phyloP scores from a whole-genome alignment of 2,113 vertebrate species.

The Sceloporus tristichus region DNA sequence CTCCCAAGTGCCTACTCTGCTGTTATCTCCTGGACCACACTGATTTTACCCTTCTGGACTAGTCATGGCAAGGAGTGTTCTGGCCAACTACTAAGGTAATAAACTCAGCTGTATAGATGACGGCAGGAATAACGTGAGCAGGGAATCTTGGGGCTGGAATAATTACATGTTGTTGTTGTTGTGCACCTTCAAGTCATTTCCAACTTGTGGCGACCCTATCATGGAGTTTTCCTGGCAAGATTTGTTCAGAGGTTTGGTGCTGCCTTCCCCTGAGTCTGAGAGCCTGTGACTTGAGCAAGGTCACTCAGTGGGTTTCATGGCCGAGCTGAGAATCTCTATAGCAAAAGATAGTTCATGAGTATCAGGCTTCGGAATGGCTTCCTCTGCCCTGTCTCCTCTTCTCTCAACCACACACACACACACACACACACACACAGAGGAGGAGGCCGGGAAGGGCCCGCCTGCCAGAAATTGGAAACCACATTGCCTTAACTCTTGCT shows the following conservation, averaged over 20 bases:
- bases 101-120: neutral
- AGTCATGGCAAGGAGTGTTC: neutral
- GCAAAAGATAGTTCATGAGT: neutral
- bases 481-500: neutral
- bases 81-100: neutral
- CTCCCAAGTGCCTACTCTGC: neutral
- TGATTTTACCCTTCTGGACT: neutral
- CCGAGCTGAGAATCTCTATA: neutral
- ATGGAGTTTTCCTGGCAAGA: too few species aligned
- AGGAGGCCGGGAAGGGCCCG: neutral
- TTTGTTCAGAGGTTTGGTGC: too few species aligned
- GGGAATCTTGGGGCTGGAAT: neutral
- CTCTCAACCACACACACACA: neutral
- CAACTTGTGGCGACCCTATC: too few species aligned
- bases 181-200: too few species aligned
- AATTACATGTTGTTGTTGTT: neutral
- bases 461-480: conserved; percentile 2
- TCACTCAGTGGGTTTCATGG: too few species aligned
- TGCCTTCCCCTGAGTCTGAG: too few species aligned
- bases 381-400: neutral
- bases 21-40: neutral
- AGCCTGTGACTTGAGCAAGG: too few species aligned
- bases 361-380: neutral
- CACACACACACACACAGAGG: too few species aligned
- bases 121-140: neutral